A percentile compares a stretch with the other conserved stretches of the same genome.
phyloP scores from a whole-genome alignment of 2,797 vertebrate species.

The Coranthus polyacanthus region DNA sequence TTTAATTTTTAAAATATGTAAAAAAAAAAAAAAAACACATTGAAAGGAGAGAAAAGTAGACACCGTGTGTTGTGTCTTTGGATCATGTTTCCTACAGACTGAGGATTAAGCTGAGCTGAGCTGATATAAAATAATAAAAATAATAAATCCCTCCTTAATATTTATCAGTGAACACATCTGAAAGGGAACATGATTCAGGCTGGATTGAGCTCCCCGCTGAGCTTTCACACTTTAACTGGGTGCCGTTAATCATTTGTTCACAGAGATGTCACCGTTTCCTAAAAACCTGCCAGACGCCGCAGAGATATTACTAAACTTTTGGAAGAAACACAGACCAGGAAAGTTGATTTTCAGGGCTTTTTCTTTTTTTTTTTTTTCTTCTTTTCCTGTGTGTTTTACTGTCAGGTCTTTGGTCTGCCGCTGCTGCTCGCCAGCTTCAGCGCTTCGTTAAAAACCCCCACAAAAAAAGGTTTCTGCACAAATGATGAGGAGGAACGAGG shows the following conservation, averaged over 20 bases:
- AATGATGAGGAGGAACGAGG: background rate
- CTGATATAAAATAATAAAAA: slow-evolving; percentile 12
- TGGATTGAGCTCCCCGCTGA: slow-evolving; percentile 10
- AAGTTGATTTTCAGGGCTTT: too few relatives aligned
- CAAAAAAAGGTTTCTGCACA: background rate
- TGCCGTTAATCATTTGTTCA: slow-evolving; percentile 56
- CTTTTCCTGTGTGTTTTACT: background rate
- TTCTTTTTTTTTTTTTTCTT: background rate
- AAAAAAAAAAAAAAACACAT: too few relatives aligned
- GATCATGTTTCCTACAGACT: too few relatives aligned
- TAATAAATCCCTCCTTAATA: slow-evolving; percentile 14
- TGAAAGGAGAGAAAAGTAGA: too few relatives aligned
- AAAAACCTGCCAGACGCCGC: slow-evolving; percentile 16
- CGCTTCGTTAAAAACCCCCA: slow-evolving; percentile 19
- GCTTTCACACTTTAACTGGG: slow-evolving; percentile 39
- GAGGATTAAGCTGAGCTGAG: too few relatives aligned
- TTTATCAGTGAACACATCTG: slow-evolving; percentile 33
- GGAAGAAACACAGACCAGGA: slow-evolving; percentile 13
- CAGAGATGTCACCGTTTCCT: slow-evolving; percentile 22
- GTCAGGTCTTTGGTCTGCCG: slow-evolving; percentile 5
- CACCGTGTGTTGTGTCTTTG: too few relatives aligned
- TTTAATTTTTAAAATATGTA: too few relatives aligned
- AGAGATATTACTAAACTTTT: slow-evolving; percentile 17
- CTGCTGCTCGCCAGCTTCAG: background rate
- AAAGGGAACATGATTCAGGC: slow-evolving; percentile 26